Conservation (phyloP, 2,797 vertebrate species). For the Anguilla anguilla region DNA sequence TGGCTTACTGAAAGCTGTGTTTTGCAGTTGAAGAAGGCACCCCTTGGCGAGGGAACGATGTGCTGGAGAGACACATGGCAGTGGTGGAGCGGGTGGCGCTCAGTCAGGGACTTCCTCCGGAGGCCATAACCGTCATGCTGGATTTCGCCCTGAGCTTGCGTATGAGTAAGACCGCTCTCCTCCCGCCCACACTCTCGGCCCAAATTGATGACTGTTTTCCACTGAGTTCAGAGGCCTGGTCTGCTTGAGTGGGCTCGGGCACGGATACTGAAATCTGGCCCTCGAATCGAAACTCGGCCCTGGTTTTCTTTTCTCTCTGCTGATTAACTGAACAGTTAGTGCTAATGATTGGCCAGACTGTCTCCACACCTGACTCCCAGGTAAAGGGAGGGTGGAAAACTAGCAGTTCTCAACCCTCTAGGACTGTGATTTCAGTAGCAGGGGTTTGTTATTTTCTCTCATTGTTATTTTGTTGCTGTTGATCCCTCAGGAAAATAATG, state of each 20-base stretch:
- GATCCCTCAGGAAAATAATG: neutral
- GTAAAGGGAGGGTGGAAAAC: too few relatives aligned
- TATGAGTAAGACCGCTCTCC: conserved; percentile 74
- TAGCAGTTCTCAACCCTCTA: neutral
- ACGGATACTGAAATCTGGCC: too few relatives aligned
- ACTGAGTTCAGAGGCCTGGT: neutral
- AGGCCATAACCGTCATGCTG: conserved; percentile 79
- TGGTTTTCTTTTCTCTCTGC: too few relatives aligned
- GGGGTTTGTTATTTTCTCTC: neutral
- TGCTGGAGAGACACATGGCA: conserved; percentile 74
- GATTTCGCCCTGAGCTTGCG: conserved; percentile 82
- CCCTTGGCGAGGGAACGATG: conserved; percentile 62
- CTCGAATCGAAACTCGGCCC: too few relatives aligned
- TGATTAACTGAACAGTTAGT: too few relatives aligned
- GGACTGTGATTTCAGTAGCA: neutral
- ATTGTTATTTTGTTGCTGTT: neutral
- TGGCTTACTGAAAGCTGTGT: neutral
- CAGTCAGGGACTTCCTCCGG: conserved; percentile 78
- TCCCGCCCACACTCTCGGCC: neutral
- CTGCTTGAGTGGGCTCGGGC: neutral
- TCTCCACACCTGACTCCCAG: too few relatives aligned
- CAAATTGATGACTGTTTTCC: neutral
- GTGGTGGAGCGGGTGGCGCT: conserved; percentile 79
- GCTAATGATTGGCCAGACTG: too few relatives aligned
- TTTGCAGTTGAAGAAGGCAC: conserved; percentile 71